These are phyloP conservation scores for Rhagoletis zephyria DNA, from an alignment of 1,140 invertebrate species.

Conservation along the genomic window DNA sequence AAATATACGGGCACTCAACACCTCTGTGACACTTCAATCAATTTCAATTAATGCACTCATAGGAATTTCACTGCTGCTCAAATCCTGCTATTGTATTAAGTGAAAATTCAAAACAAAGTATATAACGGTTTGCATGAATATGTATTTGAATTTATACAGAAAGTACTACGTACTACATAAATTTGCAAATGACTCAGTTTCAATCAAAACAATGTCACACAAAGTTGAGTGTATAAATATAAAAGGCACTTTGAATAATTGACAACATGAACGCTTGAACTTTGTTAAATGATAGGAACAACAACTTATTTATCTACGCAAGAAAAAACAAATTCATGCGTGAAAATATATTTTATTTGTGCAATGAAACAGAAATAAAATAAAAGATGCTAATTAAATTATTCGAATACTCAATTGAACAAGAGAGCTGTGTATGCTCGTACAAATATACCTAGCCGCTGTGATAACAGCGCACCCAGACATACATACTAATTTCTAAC, in stretches of 20 bases:
- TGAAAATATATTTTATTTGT: neutral
- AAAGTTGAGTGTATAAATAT: neutral
- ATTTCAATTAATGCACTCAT: slow-evolving; percentile 25
- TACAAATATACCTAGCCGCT: too few relatives aligned
- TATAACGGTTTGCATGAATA: neutral
- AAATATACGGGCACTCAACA: neutral
- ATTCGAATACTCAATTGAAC: too few relatives aligned
- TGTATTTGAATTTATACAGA: too few relatives aligned
- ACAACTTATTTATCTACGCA: neutral
- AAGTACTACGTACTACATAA: neutral
- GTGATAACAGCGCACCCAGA: too few relatives aligned
- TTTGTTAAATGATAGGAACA: neutral
- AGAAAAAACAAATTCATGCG: neutral
- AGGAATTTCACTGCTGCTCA: neutral
- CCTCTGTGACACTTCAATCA: slow-evolving; percentile 49
- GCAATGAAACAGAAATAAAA: neutral
- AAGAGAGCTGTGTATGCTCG: too few relatives aligned
- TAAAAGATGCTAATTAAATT: too few relatives aligned
- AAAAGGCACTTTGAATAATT: neutral
- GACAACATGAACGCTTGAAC: neutral
- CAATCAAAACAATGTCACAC: slow-evolving; percentile 23
- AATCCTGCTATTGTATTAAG: neutral
- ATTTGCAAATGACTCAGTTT: neutral
- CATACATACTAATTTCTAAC: too few relatives aligned
- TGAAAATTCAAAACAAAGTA: neutral